Evolutionary conservation across 2,797 vertebrate species (phyloP), one percentile per base, ranked within the genome.

Genomic region (Argentina silus): DNA sequence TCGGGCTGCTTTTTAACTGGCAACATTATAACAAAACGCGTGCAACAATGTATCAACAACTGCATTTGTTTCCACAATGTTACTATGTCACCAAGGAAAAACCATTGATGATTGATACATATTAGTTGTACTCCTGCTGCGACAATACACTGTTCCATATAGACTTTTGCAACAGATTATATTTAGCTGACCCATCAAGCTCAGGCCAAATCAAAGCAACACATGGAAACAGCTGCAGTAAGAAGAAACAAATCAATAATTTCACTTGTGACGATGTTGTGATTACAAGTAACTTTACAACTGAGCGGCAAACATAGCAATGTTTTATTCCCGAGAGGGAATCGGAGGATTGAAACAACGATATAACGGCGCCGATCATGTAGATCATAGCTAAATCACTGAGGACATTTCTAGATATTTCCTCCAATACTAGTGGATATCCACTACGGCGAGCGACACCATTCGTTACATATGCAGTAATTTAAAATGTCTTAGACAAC

Each of bases 401-500:
- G 17, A 67, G 14, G 69, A 78, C 21, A 67, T 75, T 62, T 78
- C 67, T 70, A 69, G 76, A 60, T 50, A 42, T 44, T 43, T 61
- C 59, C 23, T 15, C 23, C 23, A 61, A 2, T 36, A 1, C 27
- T 36, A 36, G 2, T 36, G 27, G 1, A 11, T 17, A 53, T 6
- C 27, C 10, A 61, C 27, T 14, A 78, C 55, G 21, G 15, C 11
- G 23, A 36, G 36, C 55, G 19, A 53, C 23, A 45, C n/a, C 27
- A 55, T 4, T 48, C 19, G 66, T 44, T 36, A 45, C 59, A 43
- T 21, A 57, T 15, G 51, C 42, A 66, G 6, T 56, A 11, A 45
- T 61, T 36, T 15, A 65, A 3, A 21, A 7, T 12, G 44, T 45
- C 3, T 44, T 2, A 45, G 27, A 7, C 53, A 56, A 50, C 4